Evolutionary conservation across 2,113 vertebrate genomes (phyloP).

Genomic region (Zosterops pallidus): DNA sequence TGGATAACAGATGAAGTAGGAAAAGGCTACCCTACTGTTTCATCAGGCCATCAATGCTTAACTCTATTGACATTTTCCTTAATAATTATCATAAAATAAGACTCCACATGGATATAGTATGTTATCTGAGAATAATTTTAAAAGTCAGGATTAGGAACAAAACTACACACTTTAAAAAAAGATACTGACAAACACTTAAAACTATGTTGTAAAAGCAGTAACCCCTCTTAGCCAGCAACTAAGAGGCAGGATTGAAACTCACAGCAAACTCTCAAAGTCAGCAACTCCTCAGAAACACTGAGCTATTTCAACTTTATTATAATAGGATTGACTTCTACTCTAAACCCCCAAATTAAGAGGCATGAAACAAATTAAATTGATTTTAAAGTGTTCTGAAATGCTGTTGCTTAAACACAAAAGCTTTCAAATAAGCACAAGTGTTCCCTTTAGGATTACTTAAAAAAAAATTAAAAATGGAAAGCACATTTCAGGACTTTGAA

Average conservation of each 20-base stretch:
- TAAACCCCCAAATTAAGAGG: background rate
- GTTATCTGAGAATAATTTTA: background rate
- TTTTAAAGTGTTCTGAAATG: background rate
- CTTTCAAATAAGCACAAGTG: background rate
- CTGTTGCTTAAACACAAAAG: background rate
- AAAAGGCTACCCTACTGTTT: background rate
- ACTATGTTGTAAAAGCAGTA: background rate
- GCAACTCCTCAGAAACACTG: background rate
- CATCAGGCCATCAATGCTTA: background rate
- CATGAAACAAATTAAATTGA: background rate
- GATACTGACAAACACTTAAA: background rate
- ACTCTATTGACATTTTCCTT: background rate
- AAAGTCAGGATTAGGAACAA: background rate
- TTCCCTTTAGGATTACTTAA: background rate
- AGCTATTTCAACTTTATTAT: background rate
- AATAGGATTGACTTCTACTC: background rate
- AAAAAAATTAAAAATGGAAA: background rate
- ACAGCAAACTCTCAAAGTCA: background rate
- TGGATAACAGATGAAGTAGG: background rate
- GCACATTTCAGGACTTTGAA: background rate
- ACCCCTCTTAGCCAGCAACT: background rate
- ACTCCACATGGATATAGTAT: background rate
- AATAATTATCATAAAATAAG: background rate
- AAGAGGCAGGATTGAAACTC: background rate
- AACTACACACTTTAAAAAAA: background rate